Conservation (phyloP, 1,140 invertebrate genomes). For the Drosophila arizonae region DNA sequence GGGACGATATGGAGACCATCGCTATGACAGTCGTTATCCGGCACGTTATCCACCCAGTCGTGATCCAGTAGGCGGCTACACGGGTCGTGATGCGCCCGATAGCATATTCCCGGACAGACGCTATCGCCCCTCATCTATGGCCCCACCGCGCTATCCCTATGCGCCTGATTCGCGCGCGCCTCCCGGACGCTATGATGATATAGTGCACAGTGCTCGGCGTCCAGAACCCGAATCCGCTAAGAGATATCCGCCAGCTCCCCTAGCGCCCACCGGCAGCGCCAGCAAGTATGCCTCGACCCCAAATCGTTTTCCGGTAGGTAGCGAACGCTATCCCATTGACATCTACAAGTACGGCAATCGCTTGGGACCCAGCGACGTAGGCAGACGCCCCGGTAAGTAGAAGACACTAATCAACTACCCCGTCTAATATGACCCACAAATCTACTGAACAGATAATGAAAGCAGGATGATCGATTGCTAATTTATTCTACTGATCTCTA, state of each 20-base stretch:
- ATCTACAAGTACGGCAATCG: conserved; percentile 83
- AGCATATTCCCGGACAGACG: conserved; percentile 79
- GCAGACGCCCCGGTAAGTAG: conserved; percentile 75
- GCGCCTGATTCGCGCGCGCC: conserved; percentile 57
- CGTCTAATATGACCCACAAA: conserved; percentile 12
- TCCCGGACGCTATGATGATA: conserved; percentile 73
- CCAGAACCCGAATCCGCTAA: conserved; percentile 80
- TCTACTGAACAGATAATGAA: conserved; percentile 9
- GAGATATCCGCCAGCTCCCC: conserved; percentile 73
- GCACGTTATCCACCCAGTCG: conserved; percentile 71
- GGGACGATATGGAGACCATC: conserved; percentile 67
- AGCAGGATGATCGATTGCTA: neutral
- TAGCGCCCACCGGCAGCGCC: conserved; percentile 68
- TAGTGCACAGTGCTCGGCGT: conserved; percentile 67
- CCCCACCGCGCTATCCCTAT: conserved; percentile 62
- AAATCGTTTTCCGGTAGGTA: conserved; percentile 82
- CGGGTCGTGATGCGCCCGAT: conserved; percentile 75
- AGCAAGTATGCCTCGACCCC: conserved; percentile 77
- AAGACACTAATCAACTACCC: conserved; percentile 15
- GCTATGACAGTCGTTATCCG: conserved; percentile 75
- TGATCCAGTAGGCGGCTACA: conserved; percentile 71
- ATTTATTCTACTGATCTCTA: conserved; percentile 10
- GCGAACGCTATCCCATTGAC: conserved; percentile 78
- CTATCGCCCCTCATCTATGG: conserved; percentile 72
- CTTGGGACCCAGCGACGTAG: conserved; percentile 54